Percentiles rank a stretch among this genome's conserved stretches.
phyloP scores from a whole-genome alignment of 2,888 invertebrate species.

The Leptopilina myrica region DNA sequence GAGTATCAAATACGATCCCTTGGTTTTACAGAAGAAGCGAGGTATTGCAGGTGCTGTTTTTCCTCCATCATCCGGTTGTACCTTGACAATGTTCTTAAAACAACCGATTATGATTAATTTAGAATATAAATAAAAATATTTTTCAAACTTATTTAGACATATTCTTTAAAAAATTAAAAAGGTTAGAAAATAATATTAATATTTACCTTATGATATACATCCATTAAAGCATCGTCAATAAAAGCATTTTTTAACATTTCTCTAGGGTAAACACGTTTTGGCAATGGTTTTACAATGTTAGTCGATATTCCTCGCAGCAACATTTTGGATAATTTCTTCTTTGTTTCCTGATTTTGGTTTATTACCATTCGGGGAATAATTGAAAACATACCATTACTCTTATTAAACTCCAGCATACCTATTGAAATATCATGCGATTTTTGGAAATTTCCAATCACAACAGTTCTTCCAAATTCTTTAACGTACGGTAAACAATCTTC shows the following conservation, averaged over 20 bases:
- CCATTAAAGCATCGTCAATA: no score
- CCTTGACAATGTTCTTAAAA: constrained; percentile 60
- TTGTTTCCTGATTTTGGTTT: constrained; percentile 78
- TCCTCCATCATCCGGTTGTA: constrained; percentile 46
- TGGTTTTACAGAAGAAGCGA: constrained; percentile 75
- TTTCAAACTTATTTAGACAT: background rate
- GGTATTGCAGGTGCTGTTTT: constrained; percentile 70
- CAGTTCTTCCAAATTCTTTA: constrained; percentile 76
- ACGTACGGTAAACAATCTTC: constrained; percentile 80
- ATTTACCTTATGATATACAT: background rate
- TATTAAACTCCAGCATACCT: constrained; percentile 54
- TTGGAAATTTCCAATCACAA: constrained; percentile 77
- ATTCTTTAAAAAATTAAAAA: background rate
- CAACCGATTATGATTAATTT: background rate
- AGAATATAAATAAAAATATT: background rate
- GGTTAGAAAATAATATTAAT: background rate
- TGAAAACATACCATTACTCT: constrained; percentile 71
- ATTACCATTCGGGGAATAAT: constrained; percentile 63
- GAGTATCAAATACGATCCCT: constrained; percentile 80
- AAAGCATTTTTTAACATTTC: constrained; percentile 1
- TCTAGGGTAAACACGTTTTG: background rate
- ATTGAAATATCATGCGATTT: constrained; percentile 76
- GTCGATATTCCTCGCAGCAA: constrained; percentile 77
- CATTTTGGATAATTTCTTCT: constrained; percentile 78
- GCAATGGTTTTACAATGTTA: background rate